Evolutionary conservation across 2,113 vertebrate genomes (phyloP).

Genomic region (Todiramphus saurophagus): DNA sequence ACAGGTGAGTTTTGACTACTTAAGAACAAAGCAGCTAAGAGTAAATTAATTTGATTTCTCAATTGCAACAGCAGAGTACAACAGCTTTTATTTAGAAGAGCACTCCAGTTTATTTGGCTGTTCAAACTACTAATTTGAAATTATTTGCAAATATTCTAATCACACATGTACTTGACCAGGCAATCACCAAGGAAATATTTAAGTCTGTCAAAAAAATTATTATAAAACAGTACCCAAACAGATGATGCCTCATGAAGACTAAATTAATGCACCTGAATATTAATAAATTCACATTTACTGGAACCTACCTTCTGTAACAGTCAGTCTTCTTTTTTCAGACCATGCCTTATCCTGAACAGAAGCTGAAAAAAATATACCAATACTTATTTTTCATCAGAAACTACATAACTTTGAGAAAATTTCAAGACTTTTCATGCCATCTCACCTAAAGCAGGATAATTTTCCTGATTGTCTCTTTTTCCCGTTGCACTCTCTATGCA

Average conservation of each 20-base stretch:
- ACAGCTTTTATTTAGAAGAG: not conserved
- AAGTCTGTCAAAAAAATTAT: not conserved
- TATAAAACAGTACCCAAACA: not conserved
- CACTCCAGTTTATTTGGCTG: not conserved
- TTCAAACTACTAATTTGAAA: not conserved
- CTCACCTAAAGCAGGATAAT: slow-evolving; percentile 60
- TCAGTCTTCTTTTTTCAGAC: not conserved
- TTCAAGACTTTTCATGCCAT: not conserved
- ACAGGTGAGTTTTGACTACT: not conserved
- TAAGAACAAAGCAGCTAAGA: not conserved
- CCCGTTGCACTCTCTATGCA: slow-evolving; percentile 80
- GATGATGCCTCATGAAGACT: not conserved
- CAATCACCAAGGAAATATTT: not conserved
- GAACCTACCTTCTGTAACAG: not conserved
- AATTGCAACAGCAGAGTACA: not conserved
- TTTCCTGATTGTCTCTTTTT: slow-evolving; percentile 20
- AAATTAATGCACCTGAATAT: not conserved
- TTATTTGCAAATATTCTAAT: not conserved
- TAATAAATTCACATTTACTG: not conserved
- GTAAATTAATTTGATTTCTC: not conserved
- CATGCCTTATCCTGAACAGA: not conserved
- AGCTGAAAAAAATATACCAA: not conserved
- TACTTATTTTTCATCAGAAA: not conserved
- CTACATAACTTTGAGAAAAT: not conserved
- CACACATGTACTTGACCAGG: not conserved